These are phyloP conservation scores for Halcyon chelicuti DNA, from an alignment of 2,797 vertebrate genomes.

Conservation along the genomic window DNA sequence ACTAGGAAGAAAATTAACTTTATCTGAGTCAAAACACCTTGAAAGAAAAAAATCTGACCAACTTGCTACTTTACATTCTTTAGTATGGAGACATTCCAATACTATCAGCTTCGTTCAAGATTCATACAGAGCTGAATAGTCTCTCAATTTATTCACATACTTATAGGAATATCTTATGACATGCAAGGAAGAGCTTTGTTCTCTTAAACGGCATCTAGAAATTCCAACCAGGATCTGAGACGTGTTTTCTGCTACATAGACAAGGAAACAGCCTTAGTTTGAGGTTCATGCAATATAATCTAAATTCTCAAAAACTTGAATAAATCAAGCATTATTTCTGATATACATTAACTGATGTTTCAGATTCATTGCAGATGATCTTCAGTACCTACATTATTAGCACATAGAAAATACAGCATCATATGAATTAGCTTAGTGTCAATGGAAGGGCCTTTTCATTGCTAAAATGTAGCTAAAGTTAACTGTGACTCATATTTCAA, in stretches of 20 bases:
- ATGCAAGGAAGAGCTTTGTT: not conserved
- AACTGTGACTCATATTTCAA: not conserved
- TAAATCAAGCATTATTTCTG: not conserved
- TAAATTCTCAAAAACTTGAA: not conserved
- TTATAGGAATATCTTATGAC: not conserved
- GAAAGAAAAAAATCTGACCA: not conserved
- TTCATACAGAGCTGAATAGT: not conserved
- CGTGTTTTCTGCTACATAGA: not conserved
- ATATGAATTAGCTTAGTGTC: not conserved
- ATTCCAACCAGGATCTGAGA: not conserved
- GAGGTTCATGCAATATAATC: not conserved
- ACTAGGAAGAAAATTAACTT: not conserved
- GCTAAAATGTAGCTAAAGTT: not conserved
- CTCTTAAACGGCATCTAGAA: not conserved
- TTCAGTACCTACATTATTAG: not conserved
- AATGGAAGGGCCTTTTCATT: not conserved
- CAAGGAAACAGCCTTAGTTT: not conserved
- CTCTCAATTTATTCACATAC: not conserved
- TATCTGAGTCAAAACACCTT: not conserved
- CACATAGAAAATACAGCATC: not conserved
- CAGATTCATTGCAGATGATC: not conserved
- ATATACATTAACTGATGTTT: not conserved
- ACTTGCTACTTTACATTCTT: not conserved
- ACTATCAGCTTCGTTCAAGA: not conserved
- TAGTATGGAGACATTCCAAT: not conserved